phyloP scores from a whole-genome alignment of 2,797 vertebrate species.

The Mormyrus proboscirostris region DNA sequence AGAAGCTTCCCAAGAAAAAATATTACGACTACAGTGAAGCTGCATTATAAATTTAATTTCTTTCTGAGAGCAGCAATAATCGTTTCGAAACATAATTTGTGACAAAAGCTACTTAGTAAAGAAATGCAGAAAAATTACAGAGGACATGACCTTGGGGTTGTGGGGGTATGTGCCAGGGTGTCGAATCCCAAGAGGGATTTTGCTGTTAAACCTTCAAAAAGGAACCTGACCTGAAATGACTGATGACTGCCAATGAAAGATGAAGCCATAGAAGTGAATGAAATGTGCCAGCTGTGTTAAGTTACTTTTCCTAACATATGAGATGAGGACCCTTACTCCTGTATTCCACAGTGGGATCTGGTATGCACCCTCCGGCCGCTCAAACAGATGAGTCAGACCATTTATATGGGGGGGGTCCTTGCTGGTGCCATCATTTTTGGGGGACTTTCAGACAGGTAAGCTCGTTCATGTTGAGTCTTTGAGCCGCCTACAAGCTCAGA shows the following conservation, averaged over 20 bases:
- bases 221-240: background rate
- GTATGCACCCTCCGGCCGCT: slow-evolving; percentile 60
- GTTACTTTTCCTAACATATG: background rate
- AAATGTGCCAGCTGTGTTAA: background rate
- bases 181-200: background rate
- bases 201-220: background rate
- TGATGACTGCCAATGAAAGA: background rate
- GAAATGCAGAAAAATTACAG: background rate
- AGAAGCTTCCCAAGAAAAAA: background rate
- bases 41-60: background rate
- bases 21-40: background rate
- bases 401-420: slow-evolving; percentile 67
- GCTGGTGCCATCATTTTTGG: slow-evolving; percentile 61
- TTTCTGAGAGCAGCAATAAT: background rate
- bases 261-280: background rate
- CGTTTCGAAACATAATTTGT: background rate
- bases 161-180: background rate
- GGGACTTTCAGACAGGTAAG: slow-evolving; percentile 58
- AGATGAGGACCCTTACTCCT: background rate
- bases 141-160: background rate
- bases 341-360: slow-evolving; percentile 53
- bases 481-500: background rate
- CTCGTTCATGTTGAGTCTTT: background rate
- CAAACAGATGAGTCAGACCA: slow-evolving; percentile 69
- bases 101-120: background rate